A percentile compares a stretch with the other conserved stretches of the same genome.
phyloP scores from a whole-genome alignment of 35 echinoderm and acorn worm species.

The Lytechinus variegatus region DNA sequence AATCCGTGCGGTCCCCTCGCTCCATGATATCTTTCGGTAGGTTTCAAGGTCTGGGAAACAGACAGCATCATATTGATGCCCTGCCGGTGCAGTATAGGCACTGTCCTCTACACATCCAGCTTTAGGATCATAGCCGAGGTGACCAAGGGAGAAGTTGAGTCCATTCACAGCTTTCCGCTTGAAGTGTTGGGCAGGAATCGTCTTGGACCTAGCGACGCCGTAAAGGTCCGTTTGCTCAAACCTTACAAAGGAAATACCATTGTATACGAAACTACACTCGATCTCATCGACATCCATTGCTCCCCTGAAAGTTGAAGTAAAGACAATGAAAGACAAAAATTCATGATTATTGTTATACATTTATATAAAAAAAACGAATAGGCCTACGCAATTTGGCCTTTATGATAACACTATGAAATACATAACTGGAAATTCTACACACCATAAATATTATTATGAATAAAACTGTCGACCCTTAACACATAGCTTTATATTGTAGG shows the following conservation, averaged over 20 bases:
- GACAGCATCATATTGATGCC: slow-evolving; percentile 53
- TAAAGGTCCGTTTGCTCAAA: slow-evolving; percentile 74
- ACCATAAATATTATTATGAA: neutral
- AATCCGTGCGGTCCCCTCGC: slow-evolving; percentile 56
- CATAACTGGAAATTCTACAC: neutral
- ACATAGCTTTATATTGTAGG: too few species aligned
- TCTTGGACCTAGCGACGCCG: slow-evolving; percentile 61
- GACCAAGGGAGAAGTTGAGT: slow-evolving; percentile 41
- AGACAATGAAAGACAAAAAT: neutral
- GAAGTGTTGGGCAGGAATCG: slow-evolving; percentile 72
- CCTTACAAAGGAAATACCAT: slow-evolving; percentile 66
- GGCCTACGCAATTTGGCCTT: too few species aligned
- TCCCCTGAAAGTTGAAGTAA: neutral
- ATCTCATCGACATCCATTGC: slow-evolving; percentile 66
- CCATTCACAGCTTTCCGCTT: slow-evolving; percentile 65
- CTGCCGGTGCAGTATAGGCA: neutral
- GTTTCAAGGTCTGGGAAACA: slow-evolving; percentile 75
- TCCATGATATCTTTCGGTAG: slow-evolving; percentile 67
- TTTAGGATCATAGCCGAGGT: slow-evolving; percentile 48
- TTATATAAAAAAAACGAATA: neutral
- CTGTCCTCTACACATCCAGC: slow-evolving; percentile 43
- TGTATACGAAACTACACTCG: slow-evolving; percentile 9
- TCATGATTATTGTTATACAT: neutral
- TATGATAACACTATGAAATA: too few species aligned
- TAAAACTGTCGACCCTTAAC: too few species aligned